Conservation (phyloP, 2,888 invertebrate genomes). For the Troides helena region DNA sequence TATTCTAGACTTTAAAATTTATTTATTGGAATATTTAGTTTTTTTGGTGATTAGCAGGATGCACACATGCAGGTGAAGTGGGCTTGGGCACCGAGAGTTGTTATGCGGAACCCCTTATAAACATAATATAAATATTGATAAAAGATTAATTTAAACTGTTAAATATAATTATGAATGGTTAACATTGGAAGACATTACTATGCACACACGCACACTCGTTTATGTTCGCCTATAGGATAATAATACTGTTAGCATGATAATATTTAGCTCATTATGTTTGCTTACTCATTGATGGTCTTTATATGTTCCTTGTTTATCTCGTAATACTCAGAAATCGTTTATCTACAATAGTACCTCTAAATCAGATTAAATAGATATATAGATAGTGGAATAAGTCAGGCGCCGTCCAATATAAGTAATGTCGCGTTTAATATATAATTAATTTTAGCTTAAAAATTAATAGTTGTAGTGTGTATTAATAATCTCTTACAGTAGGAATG, state of each 20-base stretch:
- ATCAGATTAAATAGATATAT: not conserved
- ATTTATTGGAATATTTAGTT: no score
- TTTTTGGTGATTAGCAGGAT: no score
- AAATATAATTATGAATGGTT: not conserved
- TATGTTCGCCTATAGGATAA: not conserved
- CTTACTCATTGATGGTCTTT: not conserved
- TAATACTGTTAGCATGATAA: not conserved
- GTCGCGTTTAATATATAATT: not conserved
- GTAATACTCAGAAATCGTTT: not conserved
- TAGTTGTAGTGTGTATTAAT: not conserved
- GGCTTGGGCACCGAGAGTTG: no score
- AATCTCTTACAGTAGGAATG: conserved; percentile 12
- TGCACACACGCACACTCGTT: not conserved
- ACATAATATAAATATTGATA: no score
- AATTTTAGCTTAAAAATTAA: not conserved
- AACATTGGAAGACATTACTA: not conserved
- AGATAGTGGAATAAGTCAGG: not conserved
- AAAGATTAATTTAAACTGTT: no score
- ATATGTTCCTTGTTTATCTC: not conserved
- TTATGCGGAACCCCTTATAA: no score
- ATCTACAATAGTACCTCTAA: not conserved
- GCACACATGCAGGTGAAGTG: no score
- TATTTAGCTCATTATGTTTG: not conserved
- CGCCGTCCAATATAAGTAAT: not conserved
- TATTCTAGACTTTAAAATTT: no score